These are phyloP conservation scores for Hystrix cristata DNA, from an alignment of 2,113 vertebrate genomes.

Conservation along the genomic window DNA sequence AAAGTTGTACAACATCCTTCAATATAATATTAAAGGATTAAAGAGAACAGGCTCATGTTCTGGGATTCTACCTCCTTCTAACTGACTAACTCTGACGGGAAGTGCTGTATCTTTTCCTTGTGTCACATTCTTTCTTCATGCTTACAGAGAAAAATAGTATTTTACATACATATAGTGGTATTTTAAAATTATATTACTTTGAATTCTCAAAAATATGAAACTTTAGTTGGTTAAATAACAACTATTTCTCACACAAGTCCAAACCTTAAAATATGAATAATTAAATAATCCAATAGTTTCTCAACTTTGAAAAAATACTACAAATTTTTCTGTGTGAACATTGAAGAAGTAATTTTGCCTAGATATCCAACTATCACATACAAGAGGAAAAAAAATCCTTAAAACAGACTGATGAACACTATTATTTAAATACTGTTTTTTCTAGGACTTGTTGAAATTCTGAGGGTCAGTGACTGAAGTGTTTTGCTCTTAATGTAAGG, in stretches of 20 bases:
- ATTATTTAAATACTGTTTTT: neutral
- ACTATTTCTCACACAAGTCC: neutral
- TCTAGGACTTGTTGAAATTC: neutral
- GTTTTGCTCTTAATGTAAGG: neutral
- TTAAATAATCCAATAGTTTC: neutral
- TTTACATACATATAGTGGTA: neutral
- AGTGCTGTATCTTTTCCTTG: neutral
- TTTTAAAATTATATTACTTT: neutral
- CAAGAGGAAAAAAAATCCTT: neutral
- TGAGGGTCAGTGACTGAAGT: neutral
- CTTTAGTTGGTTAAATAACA: neutral
- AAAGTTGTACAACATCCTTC: neutral
- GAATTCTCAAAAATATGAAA: neutral
- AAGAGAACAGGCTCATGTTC: neutral
- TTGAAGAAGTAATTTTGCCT: neutral
- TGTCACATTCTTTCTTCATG: neutral
- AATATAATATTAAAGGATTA: neutral
- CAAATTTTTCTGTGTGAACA: neutral
- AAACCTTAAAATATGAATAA: neutral
- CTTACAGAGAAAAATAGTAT: neutral
- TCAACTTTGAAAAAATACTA: neutral
- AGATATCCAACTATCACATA: neutral
- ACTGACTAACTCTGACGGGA: neutral
- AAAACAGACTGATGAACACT: neutral
- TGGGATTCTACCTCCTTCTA: neutral